These are phyloP conservation scores for Speoplatyrhinus poulsoni DNA, from an alignment of 2,113 vertebrate species.

Conservation along the genomic window DNA sequence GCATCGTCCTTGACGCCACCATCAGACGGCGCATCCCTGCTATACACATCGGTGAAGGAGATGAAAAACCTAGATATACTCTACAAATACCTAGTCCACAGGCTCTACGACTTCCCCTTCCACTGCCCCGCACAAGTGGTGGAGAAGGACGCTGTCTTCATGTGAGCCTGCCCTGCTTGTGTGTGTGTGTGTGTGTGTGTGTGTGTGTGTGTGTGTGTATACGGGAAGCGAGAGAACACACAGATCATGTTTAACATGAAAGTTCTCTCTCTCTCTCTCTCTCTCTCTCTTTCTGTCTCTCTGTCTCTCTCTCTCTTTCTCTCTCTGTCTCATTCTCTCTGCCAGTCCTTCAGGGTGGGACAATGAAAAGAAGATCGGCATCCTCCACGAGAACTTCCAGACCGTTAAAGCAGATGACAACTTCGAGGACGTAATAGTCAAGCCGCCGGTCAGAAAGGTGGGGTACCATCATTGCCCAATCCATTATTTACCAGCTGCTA, in stretches of 20 bases:
- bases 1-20: slow-evolving; percentile 79
- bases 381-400: slow-evolving; percentile 96
- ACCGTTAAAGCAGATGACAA: slow-evolving; percentile 90
- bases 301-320: neutral
- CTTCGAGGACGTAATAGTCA: slow-evolving; percentile 94
- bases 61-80: slow-evolving; percentile 97
- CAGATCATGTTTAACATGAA: neutral
- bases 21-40: slow-evolving; percentile 93
- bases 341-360: slow-evolving; percentile 96
- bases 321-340: no score
- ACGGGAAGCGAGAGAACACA: neutral
- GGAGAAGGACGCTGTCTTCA: slow-evolving; percentile 97
- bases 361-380: slow-evolving; percentile 99
- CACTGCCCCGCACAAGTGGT: slow-evolving; percentile 90
- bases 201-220: neutral
- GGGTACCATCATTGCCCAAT: neutral
- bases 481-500: neutral
- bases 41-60: slow-evolving; percentile 99
- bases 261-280: neutral
- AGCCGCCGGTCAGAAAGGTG: slow-evolving; percentile 97
- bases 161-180: slow-evolving; percentile 75
- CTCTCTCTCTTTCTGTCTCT: neutral
- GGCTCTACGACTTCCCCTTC: slow-evolving; percentile 95
- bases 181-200: neutral
- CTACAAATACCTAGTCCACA: slow-evolving; percentile 98